Conservation (phyloP, 2,888 invertebrate species). For the Pseudoips prasinana region DNA sequence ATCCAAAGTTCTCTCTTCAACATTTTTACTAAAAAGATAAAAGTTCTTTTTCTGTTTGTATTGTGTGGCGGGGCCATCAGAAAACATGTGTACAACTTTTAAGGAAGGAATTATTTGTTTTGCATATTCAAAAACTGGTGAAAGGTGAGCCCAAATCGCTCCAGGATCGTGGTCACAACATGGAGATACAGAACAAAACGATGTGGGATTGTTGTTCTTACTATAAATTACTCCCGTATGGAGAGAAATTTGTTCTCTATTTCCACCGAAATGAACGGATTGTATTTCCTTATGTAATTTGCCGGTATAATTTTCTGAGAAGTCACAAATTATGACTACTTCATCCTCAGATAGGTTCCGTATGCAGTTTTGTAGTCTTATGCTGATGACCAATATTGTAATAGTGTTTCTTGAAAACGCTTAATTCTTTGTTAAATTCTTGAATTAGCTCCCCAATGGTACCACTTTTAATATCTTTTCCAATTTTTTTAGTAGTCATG, state of each 20-base stretch:
- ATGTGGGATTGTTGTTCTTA: no score
- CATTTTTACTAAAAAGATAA: constrained; percentile 7
- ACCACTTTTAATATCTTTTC: constrained; percentile 15
- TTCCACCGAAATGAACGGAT: constrained; percentile 17
- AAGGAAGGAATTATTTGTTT: constrained; percentile 7
- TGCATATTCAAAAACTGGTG: no score
- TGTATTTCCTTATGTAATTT: constrained; percentile 19
- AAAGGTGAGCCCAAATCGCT: no score
- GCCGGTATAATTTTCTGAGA: constrained; percentile 19
- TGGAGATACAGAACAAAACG: no score
- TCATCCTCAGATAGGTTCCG: constrained; percentile 10
- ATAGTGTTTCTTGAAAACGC: constrained; percentile 7
- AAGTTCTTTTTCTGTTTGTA: constrained; percentile 11
- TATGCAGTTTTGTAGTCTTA: constrained; percentile 8
- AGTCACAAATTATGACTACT: constrained; percentile 15
- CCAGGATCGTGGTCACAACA: no score
- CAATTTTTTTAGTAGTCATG: constrained; percentile 8
- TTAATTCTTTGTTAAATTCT: constrained; percentile 7
- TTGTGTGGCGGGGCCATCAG: constrained; percentile 14
- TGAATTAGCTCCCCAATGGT: constrained; percentile 6
- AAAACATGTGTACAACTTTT: constrained; percentile 13
- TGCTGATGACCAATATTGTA: constrained; percentile 2
- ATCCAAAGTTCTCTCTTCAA: constrained; percentile 3
- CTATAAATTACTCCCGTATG: constrained; percentile 15
- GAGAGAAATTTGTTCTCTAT: constrained; percentile 10